These are phyloP conservation scores for Pterois miles DNA, from an alignment of 2,797 vertebrate species.

Conservation along the genomic window DNA sequence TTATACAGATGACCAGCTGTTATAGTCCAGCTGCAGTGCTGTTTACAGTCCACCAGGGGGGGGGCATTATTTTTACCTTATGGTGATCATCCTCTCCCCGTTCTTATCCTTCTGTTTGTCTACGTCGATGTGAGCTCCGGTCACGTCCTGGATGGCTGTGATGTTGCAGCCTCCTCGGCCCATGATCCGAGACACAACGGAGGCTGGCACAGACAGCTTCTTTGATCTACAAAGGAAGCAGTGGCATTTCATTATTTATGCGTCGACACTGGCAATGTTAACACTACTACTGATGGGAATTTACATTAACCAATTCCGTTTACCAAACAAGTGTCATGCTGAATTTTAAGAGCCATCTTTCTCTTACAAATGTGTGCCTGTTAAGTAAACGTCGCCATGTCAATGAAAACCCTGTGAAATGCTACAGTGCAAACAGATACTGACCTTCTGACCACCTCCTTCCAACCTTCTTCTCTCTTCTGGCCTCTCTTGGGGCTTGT, in stretches of 20 bases:
- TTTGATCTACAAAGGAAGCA: conserved; percentile 88
- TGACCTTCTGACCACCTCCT: conserved; percentile 97
- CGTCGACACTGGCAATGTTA: neutral
- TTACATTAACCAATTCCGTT: neutral
- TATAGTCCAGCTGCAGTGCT: neutral
- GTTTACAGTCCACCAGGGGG: conserved; percentile 38
- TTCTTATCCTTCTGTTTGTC: conserved; percentile 99
- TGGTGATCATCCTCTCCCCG: conserved; percentile 99
- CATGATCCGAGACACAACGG: conserved; percentile 99
- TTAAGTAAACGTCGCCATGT: neutral
- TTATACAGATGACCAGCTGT: neutral
- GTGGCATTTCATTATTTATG: neutral
- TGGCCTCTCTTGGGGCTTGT: conserved; percentile 97
- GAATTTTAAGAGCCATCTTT: neutral
- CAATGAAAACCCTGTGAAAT: neutral
- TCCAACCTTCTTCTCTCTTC: conserved; percentile 99
- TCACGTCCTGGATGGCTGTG: conserved; percentile 98
- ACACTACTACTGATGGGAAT: neutral
- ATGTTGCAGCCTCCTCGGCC: conserved; percentile 99
- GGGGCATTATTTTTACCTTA: conserved; percentile 84
- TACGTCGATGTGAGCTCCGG: conserved; percentile 98
- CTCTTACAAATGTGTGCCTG: neutral
- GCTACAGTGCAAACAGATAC: neutral
- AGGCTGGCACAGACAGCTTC: conserved; percentile 98
- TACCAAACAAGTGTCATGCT: neutral